Percentiles rank a stretch among this genome's conserved stretches.
Evolutionary conservation across 1,140 invertebrate species (phyloP).

Genomic region (Agrypnia vestita): DNA sequence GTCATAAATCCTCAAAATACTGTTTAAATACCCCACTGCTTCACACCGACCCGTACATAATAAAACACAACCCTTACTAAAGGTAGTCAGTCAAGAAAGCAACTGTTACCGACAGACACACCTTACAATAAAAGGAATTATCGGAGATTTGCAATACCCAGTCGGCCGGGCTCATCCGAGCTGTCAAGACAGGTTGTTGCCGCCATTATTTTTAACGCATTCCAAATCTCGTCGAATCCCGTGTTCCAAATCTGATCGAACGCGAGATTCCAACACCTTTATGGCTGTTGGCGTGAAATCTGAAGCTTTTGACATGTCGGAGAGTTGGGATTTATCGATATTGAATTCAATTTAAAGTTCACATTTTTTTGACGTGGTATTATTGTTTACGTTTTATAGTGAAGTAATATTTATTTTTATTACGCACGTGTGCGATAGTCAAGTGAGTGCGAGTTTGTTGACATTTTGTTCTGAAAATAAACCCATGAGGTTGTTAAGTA

Average conservation of each 20-base stretch:
- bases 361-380: background rate
- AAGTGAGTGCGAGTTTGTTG: no score
- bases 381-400: background rate
- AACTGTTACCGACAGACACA: no score
- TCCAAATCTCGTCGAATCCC: background rate
- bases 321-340: background rate
- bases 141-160: background rate
- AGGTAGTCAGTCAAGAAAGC: no score
- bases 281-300: constrained; percentile 7
- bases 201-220: background rate
- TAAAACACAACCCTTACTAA: no score
- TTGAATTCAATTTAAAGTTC: background rate
- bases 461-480: background rate
- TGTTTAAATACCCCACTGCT: no score
- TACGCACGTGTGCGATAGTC: background rate
- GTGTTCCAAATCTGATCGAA: background rate
- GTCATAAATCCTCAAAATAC: no score
- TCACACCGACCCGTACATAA: no score
- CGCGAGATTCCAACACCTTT: background rate
- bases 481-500: constrained; percentile 1
- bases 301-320: background rate
- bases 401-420: background rate
- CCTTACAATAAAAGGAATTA: constrained; percentile 1
- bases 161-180: background rate
- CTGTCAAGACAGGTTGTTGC: background rate